Conservation (phyloP, 2,113 vertebrate species). For the Plecotus auritus region DNA sequence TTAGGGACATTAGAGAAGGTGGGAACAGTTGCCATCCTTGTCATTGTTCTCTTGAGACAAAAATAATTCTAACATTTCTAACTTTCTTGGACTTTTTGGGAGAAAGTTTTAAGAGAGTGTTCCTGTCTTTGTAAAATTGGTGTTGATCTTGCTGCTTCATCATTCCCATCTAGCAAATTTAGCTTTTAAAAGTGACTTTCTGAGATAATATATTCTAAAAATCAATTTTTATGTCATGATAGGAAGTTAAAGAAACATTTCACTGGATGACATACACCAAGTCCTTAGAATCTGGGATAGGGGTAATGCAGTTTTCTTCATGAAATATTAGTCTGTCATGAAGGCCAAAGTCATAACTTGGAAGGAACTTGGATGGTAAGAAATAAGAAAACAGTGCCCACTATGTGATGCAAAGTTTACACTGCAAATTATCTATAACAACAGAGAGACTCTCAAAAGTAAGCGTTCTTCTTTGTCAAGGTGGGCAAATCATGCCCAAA, state of each 20-base stretch:
- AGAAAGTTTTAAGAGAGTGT: not conserved
- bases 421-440: not conserved
- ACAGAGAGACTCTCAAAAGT: not conserved
- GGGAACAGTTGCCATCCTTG: not conserved
- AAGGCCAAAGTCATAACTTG: not conserved
- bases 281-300: not conserved
- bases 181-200: not conserved
- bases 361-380: not conserved
- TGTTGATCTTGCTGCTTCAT: not conserved
- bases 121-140: not conserved
- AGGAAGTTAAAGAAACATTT: slow-evolving; percentile 34
- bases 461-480: not conserved
- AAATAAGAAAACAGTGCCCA: not conserved
- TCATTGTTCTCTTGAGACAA: not conserved
- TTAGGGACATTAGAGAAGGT: not conserved
- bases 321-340: not conserved
- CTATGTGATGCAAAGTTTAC: not conserved
- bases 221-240: slow-evolving; percentile 28
- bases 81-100: not conserved
- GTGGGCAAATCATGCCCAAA: not conserved
- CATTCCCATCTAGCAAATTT: not conserved
- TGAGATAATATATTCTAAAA: not conserved
- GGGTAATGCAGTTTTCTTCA: not conserved
- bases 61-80: not conserved
- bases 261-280: not conserved